Evolutionary conservation across 1,140 invertebrate species (phyloP).

Genomic region (Brachionus rubens): DNA sequence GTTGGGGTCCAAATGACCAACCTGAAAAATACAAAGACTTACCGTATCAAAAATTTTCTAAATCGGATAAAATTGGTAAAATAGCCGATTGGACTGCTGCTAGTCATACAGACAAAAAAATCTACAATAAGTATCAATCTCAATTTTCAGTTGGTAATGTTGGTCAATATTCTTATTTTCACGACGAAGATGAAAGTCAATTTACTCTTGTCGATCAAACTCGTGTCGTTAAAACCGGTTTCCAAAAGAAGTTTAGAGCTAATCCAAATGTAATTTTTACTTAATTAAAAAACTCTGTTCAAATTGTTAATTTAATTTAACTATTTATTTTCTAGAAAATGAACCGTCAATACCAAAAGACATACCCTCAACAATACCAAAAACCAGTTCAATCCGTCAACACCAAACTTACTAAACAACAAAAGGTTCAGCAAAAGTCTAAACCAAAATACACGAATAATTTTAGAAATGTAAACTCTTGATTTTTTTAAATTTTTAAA

Average conservation of each 20-base stretch:
- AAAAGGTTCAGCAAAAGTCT: conserved; percentile 26
- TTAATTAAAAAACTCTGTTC: neutral
- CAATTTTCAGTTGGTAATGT: conserved; percentile 79
- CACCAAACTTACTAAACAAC: conserved; percentile 27
- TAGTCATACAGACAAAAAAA: conserved; percentile 90
- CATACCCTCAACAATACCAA: conserved; percentile 22
- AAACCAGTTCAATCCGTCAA: neutral
- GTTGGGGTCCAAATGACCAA: conserved; percentile 91
- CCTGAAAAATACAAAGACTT: conserved; percentile 94
- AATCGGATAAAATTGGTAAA: conserved; percentile 91
- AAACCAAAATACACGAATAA: neutral
- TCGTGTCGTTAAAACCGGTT: conserved; percentile 5
- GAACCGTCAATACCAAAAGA: neutral
- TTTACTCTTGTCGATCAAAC: conserved; percentile 64
- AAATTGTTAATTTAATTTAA: too few relatives aligned
- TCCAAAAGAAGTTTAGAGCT: conserved; percentile 30
- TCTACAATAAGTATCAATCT: conserved; percentile 88
- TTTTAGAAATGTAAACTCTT: neutral
- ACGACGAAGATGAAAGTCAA: conserved; percentile 96
- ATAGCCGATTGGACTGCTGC: conserved; percentile 95
- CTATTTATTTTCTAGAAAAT: too few relatives aligned
- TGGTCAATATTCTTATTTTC: conserved; percentile 92
- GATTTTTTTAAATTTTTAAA: neutral
- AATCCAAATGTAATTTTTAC: conserved; percentile 21
- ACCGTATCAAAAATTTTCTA: conserved; percentile 96